A percentile compares a stretch with the other conserved stretches of the same genome.
phyloP scores from a whole-genome alignment of 1,140 invertebrate species.

The Procambarus virginalis region DNA sequence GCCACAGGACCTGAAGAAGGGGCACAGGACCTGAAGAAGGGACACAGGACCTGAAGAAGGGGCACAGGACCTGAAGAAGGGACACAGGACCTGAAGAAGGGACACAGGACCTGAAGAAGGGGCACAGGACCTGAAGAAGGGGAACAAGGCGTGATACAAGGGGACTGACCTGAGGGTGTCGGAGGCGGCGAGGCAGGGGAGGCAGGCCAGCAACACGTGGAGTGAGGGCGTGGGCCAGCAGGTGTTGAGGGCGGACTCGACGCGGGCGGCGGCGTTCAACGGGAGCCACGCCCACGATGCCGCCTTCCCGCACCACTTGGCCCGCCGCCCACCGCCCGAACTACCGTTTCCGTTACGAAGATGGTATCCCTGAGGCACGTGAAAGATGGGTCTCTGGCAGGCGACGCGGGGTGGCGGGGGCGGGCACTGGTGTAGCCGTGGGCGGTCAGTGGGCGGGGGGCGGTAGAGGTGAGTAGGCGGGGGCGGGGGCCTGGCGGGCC shows the following conservation, averaged over 20 bases:
- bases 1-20: too few species aligned
- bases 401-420: background rate
- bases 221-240: slow-evolving; percentile 37
- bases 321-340: slow-evolving; percentile 17
- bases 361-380: background rate
- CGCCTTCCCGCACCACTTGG: slow-evolving; percentile 56
- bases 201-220: slow-evolving; percentile 24
- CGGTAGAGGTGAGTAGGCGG: slow-evolving; percentile 36
- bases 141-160: background rate
- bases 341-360: background rate
- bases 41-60: too few species aligned
- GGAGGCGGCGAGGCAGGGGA: slow-evolving; percentile 33
- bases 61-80: background rate
- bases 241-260: slow-evolving; percentile 46
- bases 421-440: slow-evolving; percentile 25
- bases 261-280: slow-evolving; percentile 49
- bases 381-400: background rate
- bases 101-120: too few species aligned
- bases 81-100: background rate
- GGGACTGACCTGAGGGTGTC: slow-evolving; percentile 37
- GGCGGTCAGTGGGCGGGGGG: background rate
- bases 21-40: too few species aligned
- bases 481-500: slow-evolving; percentile 33
- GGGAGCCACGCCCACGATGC: slow-evolving; percentile 58
- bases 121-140: too few species aligned